These are phyloP conservation scores for Nothocercus julius DNA, from an alignment of 2,113 vertebrate species.

Conservation along the genomic window DNA sequence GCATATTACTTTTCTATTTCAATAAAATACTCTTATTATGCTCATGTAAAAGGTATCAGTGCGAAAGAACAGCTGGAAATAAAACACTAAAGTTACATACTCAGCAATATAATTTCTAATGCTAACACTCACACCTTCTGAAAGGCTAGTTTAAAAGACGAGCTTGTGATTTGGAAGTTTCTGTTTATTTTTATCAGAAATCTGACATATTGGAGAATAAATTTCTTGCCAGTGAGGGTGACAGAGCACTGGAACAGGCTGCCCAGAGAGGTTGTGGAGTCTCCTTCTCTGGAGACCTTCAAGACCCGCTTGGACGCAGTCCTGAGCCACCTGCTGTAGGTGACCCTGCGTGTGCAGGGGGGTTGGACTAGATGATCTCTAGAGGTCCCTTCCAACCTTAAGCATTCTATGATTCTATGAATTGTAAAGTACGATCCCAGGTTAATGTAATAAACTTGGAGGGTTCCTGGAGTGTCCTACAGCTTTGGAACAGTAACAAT, in stretches of 20 bases:
- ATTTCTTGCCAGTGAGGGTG: too few species aligned
- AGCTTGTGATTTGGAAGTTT: not conserved
- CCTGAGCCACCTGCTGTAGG: too few species aligned
- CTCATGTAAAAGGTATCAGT: not conserved
- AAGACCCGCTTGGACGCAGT: too few species aligned
- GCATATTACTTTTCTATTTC: not conserved
- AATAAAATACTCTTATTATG: not conserved
- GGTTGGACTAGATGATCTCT: too few species aligned
- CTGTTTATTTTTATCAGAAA: not conserved
- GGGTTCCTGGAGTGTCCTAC: not conserved
- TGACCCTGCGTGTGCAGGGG: too few species aligned
- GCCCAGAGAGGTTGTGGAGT: too few species aligned
- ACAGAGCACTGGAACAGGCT: too few species aligned
- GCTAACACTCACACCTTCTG: not conserved
- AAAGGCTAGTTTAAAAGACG: not conserved
- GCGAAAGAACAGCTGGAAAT: not conserved
- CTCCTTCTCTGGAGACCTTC: too few species aligned
- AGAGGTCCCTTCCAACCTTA: too few species aligned
- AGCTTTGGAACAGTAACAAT: not conserved
- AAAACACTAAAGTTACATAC: not conserved
- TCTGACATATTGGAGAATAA: not conserved
- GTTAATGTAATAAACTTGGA: not conserved
- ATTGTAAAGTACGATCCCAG: not conserved
- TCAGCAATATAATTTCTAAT: not conserved
- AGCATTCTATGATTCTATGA: too few species aligned